Evolutionary conservation across 2,888 invertebrate genomes (phyloP).

Genomic region (Sinodicranocentrus sp.): DNA sequence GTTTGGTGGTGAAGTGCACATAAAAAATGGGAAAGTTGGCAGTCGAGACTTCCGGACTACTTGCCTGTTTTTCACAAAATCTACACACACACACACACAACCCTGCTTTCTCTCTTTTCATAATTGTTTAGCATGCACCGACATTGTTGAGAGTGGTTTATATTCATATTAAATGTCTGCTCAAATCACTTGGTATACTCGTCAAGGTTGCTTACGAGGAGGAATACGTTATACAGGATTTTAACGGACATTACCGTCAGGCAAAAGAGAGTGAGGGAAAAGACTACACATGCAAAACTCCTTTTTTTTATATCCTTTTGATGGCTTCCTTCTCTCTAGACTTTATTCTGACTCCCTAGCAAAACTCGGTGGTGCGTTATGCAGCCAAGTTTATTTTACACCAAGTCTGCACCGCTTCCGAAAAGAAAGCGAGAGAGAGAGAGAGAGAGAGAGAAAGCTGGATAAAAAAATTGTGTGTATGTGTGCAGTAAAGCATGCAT

Average conservation of each 20-base stretch:
- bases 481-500: conserved; percentile 43
- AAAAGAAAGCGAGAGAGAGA: neutral
- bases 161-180: neutral
- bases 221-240: no score
- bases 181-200: neutral
- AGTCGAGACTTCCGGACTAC: neutral
- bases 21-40: neutral
- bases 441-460: neutral
- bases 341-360: no score
- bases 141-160: neutral
- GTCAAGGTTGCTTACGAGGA: conserved; percentile 40
- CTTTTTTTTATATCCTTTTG: conserved; percentile 21
- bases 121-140: conserved; percentile 2
- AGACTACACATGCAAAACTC: no score
- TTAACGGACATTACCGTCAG: neutral
- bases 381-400: no score
- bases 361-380: no score
- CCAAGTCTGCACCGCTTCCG: neutral
- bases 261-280: neutral
- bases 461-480: conserved; percentile 4
- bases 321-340: conserved; percentile 16
- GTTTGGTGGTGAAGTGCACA: conserved; percentile 22
- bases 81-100: conserved; percentile 4
- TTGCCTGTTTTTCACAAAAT: no score
- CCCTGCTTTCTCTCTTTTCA: no score